phyloP scores from a whole-genome alignment of 2,888 invertebrate species.

The Pycnomerus fuliginosus region DNA sequence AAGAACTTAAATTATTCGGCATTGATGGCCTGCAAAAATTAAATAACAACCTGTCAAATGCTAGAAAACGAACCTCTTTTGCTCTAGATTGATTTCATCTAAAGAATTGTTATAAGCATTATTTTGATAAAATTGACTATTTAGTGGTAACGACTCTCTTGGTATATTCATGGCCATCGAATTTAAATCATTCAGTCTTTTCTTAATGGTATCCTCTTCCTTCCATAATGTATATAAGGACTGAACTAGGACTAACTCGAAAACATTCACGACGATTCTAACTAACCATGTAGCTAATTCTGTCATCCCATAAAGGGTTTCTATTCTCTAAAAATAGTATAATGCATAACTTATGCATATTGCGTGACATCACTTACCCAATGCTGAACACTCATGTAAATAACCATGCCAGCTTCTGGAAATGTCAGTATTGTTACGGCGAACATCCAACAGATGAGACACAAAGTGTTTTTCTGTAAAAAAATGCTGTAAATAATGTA shows the following conservation, averaged over 20 bases:
- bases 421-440: conserved; percentile 55
- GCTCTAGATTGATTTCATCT: conserved; percentile 38
- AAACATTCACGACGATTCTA: conserved; percentile 51
- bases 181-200: conserved; percentile 54
- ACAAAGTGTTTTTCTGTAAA: conserved; percentile 55
- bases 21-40: conserved; percentile 37
- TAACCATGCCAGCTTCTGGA: conserved; percentile 58
- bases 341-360: background rate
- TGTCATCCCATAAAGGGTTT: conserved; percentile 54
- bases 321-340: conserved; percentile 49
- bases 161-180: conserved; percentile 46
- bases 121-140: conserved; percentile 47
- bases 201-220: conserved; percentile 55
- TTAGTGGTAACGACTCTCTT: conserved; percentile 35
- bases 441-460: conserved; percentile 57
- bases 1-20: conserved; percentile 43
- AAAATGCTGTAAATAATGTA: no score
- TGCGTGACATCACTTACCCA: conserved; percentile 51
- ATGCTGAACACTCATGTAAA: conserved; percentile 58
- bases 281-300: conserved; percentile 56
- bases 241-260: conserved; percentile 56
- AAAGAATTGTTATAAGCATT: conserved; percentile 48
- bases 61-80: conserved; percentile 32
- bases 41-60: background rate
- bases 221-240: conserved; percentile 57